Conservation (phyloP, 1,140 invertebrate genomes). For the Drosophila quadrilineata region DNA sequence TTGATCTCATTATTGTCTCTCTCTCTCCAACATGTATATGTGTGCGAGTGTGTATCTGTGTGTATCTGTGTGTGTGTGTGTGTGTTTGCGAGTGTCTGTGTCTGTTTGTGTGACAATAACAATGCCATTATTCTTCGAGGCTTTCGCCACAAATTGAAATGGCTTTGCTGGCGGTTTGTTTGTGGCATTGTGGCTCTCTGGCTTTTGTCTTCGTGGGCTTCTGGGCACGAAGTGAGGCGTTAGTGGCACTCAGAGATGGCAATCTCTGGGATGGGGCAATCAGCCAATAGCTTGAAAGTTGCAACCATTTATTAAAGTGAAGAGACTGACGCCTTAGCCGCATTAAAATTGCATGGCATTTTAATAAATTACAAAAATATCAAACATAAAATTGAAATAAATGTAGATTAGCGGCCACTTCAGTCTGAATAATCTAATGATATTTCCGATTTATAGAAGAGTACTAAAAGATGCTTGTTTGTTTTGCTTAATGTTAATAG, state of each 20-base stretch:
- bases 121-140: slow-evolving; percentile 47
- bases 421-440: no score
- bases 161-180: slow-evolving; percentile 38
- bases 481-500: neutral
- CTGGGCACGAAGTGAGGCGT: no score
- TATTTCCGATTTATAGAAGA: no score
- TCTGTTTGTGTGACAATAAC: slow-evolving; percentile 41
- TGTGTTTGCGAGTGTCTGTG: neutral
- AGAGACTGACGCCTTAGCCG: no score
- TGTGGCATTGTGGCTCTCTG: slow-evolving; percentile 11
- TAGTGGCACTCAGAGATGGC: neutral
- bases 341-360: no score
- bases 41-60: neutral
- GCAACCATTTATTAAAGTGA: no score
- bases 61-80: neutral
- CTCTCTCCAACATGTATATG: neutral
- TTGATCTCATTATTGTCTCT: slow-evolving; percentile 23
- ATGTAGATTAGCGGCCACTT: no score
- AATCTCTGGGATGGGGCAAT: neutral
- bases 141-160: slow-evolving; percentile 46
- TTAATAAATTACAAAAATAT: no score
- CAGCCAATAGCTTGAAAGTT: no score
- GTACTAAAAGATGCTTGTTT: no score
- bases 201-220: neutral
- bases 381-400: no score